Conservation (phyloP, 2,113 vertebrate species). For the Erythrocercus mccallii region DNA sequence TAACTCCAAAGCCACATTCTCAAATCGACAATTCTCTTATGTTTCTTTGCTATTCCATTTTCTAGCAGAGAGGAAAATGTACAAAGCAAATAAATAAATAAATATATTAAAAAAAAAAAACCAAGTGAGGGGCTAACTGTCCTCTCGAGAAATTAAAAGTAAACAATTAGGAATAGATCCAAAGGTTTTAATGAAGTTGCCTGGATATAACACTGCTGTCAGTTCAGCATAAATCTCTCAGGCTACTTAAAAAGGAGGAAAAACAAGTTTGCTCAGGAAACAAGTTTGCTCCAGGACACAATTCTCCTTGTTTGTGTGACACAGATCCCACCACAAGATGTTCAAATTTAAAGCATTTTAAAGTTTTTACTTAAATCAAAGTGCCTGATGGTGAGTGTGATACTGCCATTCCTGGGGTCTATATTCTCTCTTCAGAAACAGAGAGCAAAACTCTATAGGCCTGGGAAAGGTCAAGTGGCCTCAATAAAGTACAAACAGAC, state of each 20-base stretch:
- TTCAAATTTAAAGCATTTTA: neutral
- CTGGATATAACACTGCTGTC: neutral
- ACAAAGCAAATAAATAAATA: neutral
- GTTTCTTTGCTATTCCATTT: neutral
- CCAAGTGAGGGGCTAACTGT: neutral
- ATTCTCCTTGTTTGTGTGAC: neutral
- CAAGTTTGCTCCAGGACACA: neutral
- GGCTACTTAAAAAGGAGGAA: neutral
- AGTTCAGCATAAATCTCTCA: neutral
- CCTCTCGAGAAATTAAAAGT: neutral
- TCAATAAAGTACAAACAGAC: conserved; percentile 7
- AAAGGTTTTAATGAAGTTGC: neutral
- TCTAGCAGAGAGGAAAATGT: neutral
- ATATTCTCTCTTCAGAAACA: neutral
- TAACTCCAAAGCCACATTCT: conserved; percentile 22
- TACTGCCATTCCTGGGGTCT: neutral
- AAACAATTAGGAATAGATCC: conserved; percentile 2
- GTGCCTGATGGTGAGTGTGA: neutral
- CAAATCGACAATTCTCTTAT: neutral
- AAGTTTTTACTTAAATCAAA: neutral
- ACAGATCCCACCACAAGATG: neutral
- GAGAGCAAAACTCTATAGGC: neutral
- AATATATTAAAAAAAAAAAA: neutral
- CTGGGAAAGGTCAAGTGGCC: conserved; percentile 18
- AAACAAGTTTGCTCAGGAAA: neutral